Conservation (phyloP, 2,113 vertebrate species). For the Archilochus colubris region DNA sequence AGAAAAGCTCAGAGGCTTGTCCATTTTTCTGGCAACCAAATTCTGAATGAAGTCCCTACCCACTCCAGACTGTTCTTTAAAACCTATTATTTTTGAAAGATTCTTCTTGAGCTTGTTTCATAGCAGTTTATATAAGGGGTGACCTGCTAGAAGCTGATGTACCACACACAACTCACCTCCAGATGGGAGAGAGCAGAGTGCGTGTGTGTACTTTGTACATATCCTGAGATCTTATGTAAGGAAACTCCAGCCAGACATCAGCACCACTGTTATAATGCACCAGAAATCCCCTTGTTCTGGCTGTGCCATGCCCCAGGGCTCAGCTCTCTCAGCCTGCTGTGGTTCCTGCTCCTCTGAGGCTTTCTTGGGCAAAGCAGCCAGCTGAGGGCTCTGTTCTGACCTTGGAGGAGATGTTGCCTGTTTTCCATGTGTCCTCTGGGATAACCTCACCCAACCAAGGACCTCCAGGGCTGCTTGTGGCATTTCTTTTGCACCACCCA, state of each 20-base stretch:
- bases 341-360: not conserved
- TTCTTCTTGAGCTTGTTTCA: not conserved
- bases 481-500: not conserved
- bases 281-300: not conserved
- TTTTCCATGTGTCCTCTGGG: slow-evolving; percentile 30
- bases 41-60: not conserved
- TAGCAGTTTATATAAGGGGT: not conserved
- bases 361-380: slow-evolving; percentile 26
- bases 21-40: not conserved
- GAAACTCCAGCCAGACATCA: slow-evolving; percentile 2
- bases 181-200: not conserved
- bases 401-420: not conserved
- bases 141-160: not conserved
- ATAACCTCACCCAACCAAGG: slow-evolving; percentile 41
- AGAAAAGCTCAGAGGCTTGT: not conserved
- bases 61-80: not conserved
- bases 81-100: not conserved
- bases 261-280: not conserved
- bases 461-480: not conserved
- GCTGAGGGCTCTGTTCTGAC: slow-evolving; percentile 17
- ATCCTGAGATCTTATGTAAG: accelerated
- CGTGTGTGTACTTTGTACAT: not conserved
- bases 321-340: not conserved
- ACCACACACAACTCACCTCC: not conserved
- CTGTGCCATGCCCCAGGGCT: slow-evolving; percentile 7